Evolutionary conservation across 37 sponge, comb jelly and placozoan species (phyloP), one percentile per base, ranked within the genome.

Genomic region (Geodia barretti): DNA sequence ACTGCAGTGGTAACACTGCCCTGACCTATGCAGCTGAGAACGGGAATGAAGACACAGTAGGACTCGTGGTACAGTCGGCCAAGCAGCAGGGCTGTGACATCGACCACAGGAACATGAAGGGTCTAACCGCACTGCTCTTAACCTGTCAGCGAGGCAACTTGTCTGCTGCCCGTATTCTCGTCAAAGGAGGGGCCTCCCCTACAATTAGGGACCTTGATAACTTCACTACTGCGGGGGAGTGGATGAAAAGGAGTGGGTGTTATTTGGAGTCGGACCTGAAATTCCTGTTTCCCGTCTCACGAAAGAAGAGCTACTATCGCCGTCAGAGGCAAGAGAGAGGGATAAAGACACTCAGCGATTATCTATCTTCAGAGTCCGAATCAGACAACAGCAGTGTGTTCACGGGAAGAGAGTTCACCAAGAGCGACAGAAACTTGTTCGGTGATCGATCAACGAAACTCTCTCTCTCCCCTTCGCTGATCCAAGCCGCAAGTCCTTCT

Each of bases 191-290:
- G 34, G 95, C 95, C 0, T 86, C 87, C 2, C 60, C 81, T 1
- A 94, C 68, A 1, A 77, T 90, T n/a, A 78, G 95, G 62, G 95
- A 94, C 41, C 64, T 94, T 40, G 95, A 94, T 31, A 74, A 84
- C 39, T 94, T 94, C 71, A 90, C 84, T 84, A 84, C 68, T 41
- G 85, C 95, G 23, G 77, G 71, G 37, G 88, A 94, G 4, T 94
- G 91, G 95, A 77, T 88, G 78, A 74, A 68, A 33, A 20, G 47
- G 23, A 47, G 75, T 2, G 75, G 78, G 11, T 63, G 21, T 19
- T 77, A 66, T 64, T 35, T 63, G 1, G 19, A 36, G 5, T 62
- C 61, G 8, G 85, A 87, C 9, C 31, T 90, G 20, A 58, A 41
- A 26, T 87, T 94, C 75, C 69, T 94, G 1, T 69, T 72, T 47